Base-by-base conservation (phyloP, 2,888 invertebrate genomes). In the Agrochola lota region DNA sequence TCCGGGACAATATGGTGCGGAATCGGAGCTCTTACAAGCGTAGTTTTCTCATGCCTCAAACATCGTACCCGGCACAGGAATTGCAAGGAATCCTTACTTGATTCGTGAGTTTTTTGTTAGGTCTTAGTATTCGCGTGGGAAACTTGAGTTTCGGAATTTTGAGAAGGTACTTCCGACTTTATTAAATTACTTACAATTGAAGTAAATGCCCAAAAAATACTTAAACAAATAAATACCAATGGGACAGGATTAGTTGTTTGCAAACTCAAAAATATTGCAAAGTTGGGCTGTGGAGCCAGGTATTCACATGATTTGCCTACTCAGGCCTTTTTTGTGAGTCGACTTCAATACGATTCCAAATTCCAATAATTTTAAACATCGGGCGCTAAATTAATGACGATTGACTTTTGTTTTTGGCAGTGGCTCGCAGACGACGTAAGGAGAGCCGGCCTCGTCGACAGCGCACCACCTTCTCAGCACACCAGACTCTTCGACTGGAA, bases 381-480 rank as follows among this genome's bases (percentile, higher is more conserved):
- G 12, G 8, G n/a, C 8, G 1, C 5, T 59, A 8, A 11, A 11
- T 49, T 63, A 2, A 35, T 59, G 43, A 52, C 3, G 1, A 26
- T 40, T 23, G 2, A n/a, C 20, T 40, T 81, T 57, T 64, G 2
- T 67, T 74, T 72, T 43, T 77, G 67, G 30, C 93, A 99, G 99
- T 99, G 94, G 98, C 99, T 7, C 97, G 99, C 77, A 97, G 98
- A 78, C 97, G 99, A 71, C 97, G 99, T 85, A 98, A 99, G 94
- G 99, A 99, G 93, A 98, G 98, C 23, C 97, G 99, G 20, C 99
- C 99, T 1, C 97, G 99, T 68, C 97, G 99, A 1, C 99, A 99
- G 94, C 97, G 99, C 69, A 99, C 99, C 60, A 99, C 99, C 0
- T 99, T 99, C 94, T 99, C 99, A 78, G 98, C 98, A 57, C 99